These are phyloP conservation scores for Ptilorrhoa leucosticta DNA, from an alignment of 2,113 vertebrate species.

Conservation along the genomic window DNA sequence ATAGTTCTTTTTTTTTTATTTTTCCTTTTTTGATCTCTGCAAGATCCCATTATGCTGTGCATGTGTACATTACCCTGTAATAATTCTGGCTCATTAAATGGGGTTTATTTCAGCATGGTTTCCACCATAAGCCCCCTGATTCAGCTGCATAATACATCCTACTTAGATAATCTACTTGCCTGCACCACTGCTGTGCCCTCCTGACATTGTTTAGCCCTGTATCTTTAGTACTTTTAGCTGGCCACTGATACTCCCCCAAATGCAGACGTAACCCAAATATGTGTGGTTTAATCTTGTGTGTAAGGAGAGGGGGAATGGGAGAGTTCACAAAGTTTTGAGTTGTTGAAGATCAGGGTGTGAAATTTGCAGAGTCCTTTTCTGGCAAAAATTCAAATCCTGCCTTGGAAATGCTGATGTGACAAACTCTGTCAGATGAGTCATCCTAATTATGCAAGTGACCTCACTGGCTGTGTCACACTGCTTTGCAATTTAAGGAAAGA, in stretches of 20 bases:
- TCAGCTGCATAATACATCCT: neutral
- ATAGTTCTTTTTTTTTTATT: neutral
- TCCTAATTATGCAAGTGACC: neutral
- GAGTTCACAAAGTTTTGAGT: neutral
- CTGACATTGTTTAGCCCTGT: neutral
- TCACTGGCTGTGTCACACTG: neutral
- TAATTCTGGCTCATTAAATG: slow-evolving; percentile 28
- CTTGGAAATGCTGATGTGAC: neutral
- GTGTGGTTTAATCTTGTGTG: neutral
- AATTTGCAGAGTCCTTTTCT: neutral
- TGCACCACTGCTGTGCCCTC: neutral
- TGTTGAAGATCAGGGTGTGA: neutral
- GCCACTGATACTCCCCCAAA: neutral
- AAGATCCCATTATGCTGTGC: slow-evolving; percentile 1
- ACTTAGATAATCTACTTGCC: neutral
- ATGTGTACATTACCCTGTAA: neutral
- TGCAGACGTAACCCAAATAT: neutral
- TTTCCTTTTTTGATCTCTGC: neutral
- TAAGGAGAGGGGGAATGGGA: neutral
- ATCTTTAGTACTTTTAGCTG: neutral
- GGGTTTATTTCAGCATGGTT: neutral
- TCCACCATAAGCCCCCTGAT: neutral
- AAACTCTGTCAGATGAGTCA: neutral
- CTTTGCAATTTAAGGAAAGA: neutral
- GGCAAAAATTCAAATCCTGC: neutral